Evolutionary conservation across 37 sponge, comb jelly and placozoan genomes (phyloP).

Genomic region (Oopsacas minuta): DNA sequence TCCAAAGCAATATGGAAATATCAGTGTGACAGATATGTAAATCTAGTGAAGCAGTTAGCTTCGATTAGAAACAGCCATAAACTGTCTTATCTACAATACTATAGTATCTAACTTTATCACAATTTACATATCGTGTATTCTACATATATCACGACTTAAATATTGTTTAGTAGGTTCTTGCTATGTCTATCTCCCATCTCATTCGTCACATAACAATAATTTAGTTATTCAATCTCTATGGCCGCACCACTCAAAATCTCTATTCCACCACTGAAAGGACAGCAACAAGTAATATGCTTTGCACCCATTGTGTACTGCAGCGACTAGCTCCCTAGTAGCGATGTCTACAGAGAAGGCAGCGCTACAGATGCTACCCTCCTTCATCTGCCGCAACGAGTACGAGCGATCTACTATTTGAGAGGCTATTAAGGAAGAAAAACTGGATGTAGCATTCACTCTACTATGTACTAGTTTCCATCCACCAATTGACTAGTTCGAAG

Average conservation of each 20-base stretch:
- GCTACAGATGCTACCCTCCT: background rate
- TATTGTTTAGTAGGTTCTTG: too few relatives aligned
- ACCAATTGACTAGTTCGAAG: constrained; percentile 9
- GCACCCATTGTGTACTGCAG: background rate
- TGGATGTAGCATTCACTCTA: background rate
- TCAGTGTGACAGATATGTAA: too few relatives aligned
- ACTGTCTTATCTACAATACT: too few relatives aligned
- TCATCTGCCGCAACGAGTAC: background rate
- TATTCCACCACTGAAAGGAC: background rate
- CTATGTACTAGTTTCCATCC: background rate
- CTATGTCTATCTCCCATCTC: too few relatives aligned
- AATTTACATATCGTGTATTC: too few relatives aligned
- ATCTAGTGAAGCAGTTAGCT: too few relatives aligned
- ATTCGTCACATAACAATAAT: background rate
- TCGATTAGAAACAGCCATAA: too few relatives aligned
- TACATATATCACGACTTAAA: too few relatives aligned
- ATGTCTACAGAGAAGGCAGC: background rate
- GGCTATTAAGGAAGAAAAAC: background rate
- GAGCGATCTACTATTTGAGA: background rate
- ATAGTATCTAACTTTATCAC: too few relatives aligned
- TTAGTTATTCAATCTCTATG: background rate
- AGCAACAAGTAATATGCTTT: background rate
- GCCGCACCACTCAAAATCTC: background rate
- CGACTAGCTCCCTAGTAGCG: background rate
- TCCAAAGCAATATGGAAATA: too few relatives aligned